These are phyloP conservation scores for Platanista minor DNA, from an alignment of 2,113 vertebrate species.

Conservation along the genomic window DNA sequence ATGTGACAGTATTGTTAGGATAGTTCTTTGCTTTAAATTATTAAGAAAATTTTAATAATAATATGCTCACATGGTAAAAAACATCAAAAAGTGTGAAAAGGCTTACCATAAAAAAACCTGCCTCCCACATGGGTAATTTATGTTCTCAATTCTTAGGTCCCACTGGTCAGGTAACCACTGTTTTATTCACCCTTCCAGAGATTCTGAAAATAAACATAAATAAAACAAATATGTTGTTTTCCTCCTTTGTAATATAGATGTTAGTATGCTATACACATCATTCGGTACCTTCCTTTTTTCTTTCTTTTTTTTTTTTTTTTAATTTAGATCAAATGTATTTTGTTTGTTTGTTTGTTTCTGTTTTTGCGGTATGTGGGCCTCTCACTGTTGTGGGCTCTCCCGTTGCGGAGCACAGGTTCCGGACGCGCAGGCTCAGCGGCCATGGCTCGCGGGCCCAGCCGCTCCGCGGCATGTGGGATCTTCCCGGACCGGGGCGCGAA, in stretches of 20 bases:
- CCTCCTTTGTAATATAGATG: not conserved
- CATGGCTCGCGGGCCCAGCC: no score
- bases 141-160: not conserved
- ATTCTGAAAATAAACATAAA: not conserved
- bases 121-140: not conserved
- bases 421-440: no score
- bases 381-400: no score
- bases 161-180: not conserved
- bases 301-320: not conserved
- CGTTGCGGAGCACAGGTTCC: no score
- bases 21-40: constrained; percentile 18
- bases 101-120: not conserved
- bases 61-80: not conserved
- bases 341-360: no score
- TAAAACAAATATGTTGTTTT: not conserved
- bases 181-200: not conserved
- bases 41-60: not conserved
- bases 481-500: accelerated
- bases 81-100: not conserved
- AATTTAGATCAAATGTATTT: no score
- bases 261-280: not conserved
- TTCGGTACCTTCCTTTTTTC: not conserved
- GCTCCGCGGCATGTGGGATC: accelerated
- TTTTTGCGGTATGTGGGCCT: no score
- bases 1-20: not conserved